Percentiles rank a stretch among this genome's conserved stretches.
Evolutionary conservation across 2,888 invertebrate species (phyloP).

Genomic region (Microctonus brassicae): DNA sequence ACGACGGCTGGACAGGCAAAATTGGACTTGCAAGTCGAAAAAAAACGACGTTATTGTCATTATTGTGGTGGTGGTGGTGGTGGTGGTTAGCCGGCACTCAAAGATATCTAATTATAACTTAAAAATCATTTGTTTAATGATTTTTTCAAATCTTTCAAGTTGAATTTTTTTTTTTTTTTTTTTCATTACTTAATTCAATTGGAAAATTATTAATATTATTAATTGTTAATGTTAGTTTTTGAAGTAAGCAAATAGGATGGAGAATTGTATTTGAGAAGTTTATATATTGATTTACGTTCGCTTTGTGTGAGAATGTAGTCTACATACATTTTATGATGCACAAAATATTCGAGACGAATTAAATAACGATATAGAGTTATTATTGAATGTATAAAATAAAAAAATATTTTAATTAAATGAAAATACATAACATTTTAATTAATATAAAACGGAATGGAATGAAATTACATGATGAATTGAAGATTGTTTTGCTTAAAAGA

Average conservation of each 20-base stretch:
- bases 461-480: too few species aligned
- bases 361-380: too few species aligned
- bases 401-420: too few species aligned
- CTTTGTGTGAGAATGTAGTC: background rate
- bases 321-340: too few species aligned
- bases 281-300: background rate
- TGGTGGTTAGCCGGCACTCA: constrained; percentile 23
- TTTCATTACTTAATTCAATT: background rate
- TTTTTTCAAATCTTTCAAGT: too few species aligned
- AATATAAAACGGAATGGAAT: too few species aligned
- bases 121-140: too few species aligned
- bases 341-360: too few species aligned
- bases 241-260: background rate
- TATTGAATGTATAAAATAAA: too few species aligned
- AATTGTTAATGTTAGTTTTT: background rate
- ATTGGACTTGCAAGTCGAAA: constrained; percentile 21
- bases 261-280: background rate
- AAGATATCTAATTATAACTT: background rate
- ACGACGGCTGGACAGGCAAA: constrained; percentile 12
- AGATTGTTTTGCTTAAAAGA: too few species aligned
- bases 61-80: background rate
- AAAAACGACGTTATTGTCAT: background rate
- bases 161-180: too few species aligned
- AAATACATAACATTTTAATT: too few species aligned
- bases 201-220: background rate